Evolutionary conservation across 2,113 vertebrate genomes (phyloP), one percentile per base, ranked within the genome.

Genomic region (Myrmecophaga tridactyla): DNA sequence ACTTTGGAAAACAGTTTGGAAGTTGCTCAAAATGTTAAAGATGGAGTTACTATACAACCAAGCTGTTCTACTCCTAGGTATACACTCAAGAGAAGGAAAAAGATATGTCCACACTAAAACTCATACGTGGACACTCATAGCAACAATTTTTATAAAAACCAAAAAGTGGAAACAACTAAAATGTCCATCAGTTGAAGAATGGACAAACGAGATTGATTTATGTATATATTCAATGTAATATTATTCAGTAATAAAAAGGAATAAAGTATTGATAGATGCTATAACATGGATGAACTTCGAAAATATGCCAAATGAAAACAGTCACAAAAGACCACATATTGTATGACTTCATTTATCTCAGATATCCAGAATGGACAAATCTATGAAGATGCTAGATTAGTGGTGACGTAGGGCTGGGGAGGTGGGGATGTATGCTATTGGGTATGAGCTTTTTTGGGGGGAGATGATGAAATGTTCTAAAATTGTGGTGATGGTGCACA

Each of bases 41-140:
- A 86, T 3, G 48, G 48, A 48, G 62, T 67, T 91, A 93, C 20
- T 4, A 27, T 56, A 77, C 10, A 29, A 14, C 67, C 29, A 7
- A 67, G 39, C 39, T 73, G 72, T 43, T 60, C 58, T 7, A 73
- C 29, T 77, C 36, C 18, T 67, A 91, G 23, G 53, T 31, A 21
- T 41, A 27, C 43, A 29, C 41, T 29, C 31, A 81, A 89, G 39
- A 58, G 72, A 92, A 92, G 73, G 85, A 56, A 89, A 85, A 96
- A 70, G 15, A 80, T 29, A 31, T 25, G 41, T 60, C 73, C 65
- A 65, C 4, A 58, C 21, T 65, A 80, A 80, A 67, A 56, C 69
- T 73, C 48, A 39, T 53, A 36, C 12, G 36, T 11, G 17, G 69
- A 51, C 67, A 43, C 60, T 78, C 56, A 78, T 1, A 76, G 56